Evolutionary conservation across 23 tunicate species (phyloP).

Genomic region (Clavelina lepadiformis): DNA sequence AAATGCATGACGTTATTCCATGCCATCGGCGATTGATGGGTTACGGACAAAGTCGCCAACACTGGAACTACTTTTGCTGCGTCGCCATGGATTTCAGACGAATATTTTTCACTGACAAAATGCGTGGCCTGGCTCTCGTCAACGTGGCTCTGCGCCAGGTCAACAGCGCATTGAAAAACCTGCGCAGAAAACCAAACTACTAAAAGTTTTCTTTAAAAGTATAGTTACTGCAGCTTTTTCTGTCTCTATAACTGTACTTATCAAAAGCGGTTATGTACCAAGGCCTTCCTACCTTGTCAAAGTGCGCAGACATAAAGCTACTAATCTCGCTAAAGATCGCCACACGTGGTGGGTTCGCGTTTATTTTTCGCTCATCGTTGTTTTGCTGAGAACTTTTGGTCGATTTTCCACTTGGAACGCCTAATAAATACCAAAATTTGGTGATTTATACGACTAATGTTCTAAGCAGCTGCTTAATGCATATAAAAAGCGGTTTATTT

Average conservation of each 20-base stretch:
- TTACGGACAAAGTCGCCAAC: background rate
- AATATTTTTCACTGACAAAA: slow-evolving; percentile 25
- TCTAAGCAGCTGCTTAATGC: no score
- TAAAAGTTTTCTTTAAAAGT: background rate
- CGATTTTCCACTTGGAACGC: no score
- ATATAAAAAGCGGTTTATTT: no score
- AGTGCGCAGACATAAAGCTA: background rate
- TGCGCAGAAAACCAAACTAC: slow-evolving; percentile 6
- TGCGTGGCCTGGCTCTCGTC: slow-evolving; percentile 3
- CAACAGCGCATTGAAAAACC: slow-evolving; percentile 13
- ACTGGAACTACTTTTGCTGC: slow-evolving; percentile 7
- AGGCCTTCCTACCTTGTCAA: no score
- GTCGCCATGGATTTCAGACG: background rate
- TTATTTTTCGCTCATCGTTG: no score
- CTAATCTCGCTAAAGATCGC: background rate
- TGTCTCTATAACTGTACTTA: background rate
- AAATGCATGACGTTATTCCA: slow-evolving; percentile 1
- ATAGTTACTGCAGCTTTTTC: background rate
- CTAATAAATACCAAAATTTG: no score
- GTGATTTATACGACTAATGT: no score
- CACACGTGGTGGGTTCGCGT: no score
- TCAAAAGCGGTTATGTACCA: no score
- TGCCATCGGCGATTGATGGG: background rate
- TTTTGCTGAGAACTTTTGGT: no score
- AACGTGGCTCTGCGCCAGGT: slow-evolving; percentile 16